Evolutionary conservation across 2,113 vertebrate species (phyloP).

Genomic region (Empidonax alnorum): DNA sequence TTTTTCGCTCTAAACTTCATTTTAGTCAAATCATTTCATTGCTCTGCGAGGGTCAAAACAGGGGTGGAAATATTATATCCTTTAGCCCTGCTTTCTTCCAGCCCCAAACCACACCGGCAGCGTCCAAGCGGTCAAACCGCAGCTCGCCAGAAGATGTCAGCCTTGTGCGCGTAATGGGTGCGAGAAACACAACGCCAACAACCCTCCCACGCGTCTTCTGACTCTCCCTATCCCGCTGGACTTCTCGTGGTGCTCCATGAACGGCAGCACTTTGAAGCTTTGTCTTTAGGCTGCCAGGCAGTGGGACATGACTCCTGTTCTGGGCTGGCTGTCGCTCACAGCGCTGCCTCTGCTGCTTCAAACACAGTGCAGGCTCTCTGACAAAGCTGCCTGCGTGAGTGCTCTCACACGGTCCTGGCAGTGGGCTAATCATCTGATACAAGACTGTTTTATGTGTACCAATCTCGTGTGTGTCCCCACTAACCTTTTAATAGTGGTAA

Average conservation of each 20-base stretch:
- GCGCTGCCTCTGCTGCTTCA: background rate
- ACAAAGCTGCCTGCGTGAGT: slow-evolving; percentile 20
- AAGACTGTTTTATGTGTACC: background rate
- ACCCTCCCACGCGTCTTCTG: background rate
- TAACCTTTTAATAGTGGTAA: background rate
- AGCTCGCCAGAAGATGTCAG: slow-evolving; percentile 74
- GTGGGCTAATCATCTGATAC: slow-evolving; percentile 28
- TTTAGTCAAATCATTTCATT: background rate
- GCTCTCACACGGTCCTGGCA: background rate
- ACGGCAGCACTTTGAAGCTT: slow-evolving; percentile 42
- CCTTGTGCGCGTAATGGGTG: slow-evolving; percentile 48
- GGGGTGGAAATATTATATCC: background rate
- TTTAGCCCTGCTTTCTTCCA: background rate
- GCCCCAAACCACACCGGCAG: background rate
- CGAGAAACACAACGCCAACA: background rate
- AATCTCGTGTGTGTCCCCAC: background rate
- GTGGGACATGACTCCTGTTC: slow-evolving; percentile 26
- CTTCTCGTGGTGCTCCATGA: slow-evolving; percentile 35
- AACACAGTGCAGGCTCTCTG: background rate
- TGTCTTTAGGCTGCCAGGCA: slow-evolving; percentile 50
- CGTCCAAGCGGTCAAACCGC: background rate
- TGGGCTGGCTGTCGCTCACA: background rate
- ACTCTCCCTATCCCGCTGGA: slow-evolving; percentile 25
- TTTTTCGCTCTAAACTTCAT: background rate
- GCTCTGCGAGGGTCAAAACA: background rate